These are phyloP conservation scores for Hippocampus barbouri DNA, from an alignment of 2,113 vertebrate genomes.

Conservation along the genomic window DNA sequence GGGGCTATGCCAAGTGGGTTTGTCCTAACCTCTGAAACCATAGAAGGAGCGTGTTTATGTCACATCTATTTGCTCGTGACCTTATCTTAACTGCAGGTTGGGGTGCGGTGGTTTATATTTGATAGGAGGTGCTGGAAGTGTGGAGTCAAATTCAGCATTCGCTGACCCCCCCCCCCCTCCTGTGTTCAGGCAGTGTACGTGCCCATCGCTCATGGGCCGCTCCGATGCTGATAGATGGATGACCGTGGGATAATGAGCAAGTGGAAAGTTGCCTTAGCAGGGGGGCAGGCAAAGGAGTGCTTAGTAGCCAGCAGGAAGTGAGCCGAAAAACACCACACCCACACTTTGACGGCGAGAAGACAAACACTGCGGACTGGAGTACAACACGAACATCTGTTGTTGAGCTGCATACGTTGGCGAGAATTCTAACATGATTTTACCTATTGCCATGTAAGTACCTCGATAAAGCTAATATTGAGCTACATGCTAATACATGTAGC, in stretches of 20 bases:
- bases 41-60: conserved; percentile 33
- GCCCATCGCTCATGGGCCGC: conserved; percentile 63
- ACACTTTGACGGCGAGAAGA: conserved; percentile 41
- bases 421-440: neutral
- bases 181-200: conserved; percentile 63
- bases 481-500: neutral
- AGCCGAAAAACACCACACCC: conserved; percentile 51
- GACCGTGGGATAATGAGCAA: conserved; percentile 66
- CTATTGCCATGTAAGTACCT: too few relatives aligned
- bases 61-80: conserved; percentile 39
- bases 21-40: conserved; percentile 25
- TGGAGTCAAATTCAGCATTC: conserved; percentile 9
- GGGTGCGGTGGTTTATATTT: conserved; percentile 30
- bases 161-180: conserved; percentile 27
- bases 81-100: conserved; percentile 44
- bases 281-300: conserved; percentile 41
- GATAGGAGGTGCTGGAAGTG: conserved; percentile 37
- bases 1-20: conserved; percentile 11
- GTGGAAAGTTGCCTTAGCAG: conserved; percentile 58
- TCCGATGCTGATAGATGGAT: conserved; percentile 68
- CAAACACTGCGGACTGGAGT: conserved; percentile 31
- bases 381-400: conserved; percentile 40
- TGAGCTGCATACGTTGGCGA: conserved; percentile 14
- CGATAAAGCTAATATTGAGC: neutral
- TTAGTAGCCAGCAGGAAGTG: conserved; percentile 58